A percentile compares a stretch with the other conserved stretches of the same genome.
phyloP scores from a whole-genome alignment of 1,140 invertebrate genomes.

The Holotrichia oblita region DNA sequence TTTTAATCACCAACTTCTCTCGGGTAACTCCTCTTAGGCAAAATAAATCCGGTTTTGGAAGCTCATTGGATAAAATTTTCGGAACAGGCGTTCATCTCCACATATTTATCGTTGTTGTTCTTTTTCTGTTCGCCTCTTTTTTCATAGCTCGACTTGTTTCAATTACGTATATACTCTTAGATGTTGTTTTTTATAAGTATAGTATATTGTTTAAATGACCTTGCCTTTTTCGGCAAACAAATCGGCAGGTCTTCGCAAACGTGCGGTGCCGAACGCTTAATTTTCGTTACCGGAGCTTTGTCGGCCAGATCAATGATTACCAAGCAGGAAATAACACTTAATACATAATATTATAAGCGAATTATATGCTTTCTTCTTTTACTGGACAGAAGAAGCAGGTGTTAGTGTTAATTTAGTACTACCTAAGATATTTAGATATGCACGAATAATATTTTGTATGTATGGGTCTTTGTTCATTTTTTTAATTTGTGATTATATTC shows the following conservation, averaged over 20 bases:
- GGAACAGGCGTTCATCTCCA: constrained; percentile 23
- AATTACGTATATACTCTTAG: background rate
- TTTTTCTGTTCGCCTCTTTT: background rate
- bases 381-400: background rate
- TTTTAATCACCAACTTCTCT: background rate
- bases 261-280: constrained; percentile 16
- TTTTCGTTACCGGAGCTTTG: constrained; percentile 22
- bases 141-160: background rate
- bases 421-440: background rate
- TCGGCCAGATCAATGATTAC: background rate
- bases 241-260: background rate
- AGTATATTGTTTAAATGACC: background rate
- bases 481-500: background rate
- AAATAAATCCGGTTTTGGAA: constrained; percentile 34
- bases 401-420: background rate
- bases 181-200: background rate
- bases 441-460: background rate
- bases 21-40: constrained; percentile 17
- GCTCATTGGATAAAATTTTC: constrained; percentile 35
- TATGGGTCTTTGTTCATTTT: background rate
- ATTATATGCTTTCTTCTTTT: background rate
- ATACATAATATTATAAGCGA: background rate
- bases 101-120: constrained; percentile 5
- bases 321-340: constrained; percentile 4
- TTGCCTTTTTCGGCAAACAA: constrained; percentile 10